Evolutionary conservation across 2,113 vertebrate genomes (phyloP).

Genomic region (Candoia aspera): DNA sequence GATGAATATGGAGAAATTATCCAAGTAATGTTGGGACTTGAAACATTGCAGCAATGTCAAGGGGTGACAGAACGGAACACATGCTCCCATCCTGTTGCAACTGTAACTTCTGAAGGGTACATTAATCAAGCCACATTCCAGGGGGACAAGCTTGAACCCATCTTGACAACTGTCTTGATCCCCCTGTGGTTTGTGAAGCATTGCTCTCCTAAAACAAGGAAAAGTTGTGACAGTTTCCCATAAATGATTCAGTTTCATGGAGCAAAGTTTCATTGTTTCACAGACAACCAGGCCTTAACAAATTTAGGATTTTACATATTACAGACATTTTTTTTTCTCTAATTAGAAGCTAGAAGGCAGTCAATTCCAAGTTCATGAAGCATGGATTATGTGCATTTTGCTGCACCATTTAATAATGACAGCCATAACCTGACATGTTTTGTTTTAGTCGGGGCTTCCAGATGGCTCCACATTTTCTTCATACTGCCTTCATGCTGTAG

Average conservation of each 20-base stretch:
- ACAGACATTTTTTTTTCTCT: slow-evolving; percentile 18
- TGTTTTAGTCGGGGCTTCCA: slow-evolving; percentile 28
- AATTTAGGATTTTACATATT: slow-evolving; percentile 16
- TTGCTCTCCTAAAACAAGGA: not conserved
- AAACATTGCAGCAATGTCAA: not conserved
- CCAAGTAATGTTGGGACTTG: not conserved
- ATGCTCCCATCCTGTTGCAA: no score
- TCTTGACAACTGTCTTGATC: not conserved
- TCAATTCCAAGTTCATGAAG: slow-evolving; percentile 24
- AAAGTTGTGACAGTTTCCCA: not conserved
- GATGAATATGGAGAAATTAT: not conserved
- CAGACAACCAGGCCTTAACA: slow-evolving; percentile 4
- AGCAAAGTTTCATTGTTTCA: slow-evolving; percentile 1
- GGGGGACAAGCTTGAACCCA: not conserved
- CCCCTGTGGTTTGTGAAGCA: not conserved
- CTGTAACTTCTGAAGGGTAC: not conserved
- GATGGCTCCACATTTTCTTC: slow-evolving; percentile 29
- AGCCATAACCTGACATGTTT: slow-evolving; percentile 36
- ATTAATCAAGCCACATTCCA: not conserved
- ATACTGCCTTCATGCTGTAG: not conserved
- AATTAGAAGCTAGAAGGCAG: slow-evolving; percentile 36
- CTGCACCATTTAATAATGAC: slow-evolving; percentile 35
- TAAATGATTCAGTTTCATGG: not conserved
- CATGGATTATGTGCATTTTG: slow-evolving; percentile 38
- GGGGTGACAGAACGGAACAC: not conserved